phyloP scores from a whole-genome alignment of 2,888 invertebrate genomes.

The Leptogaster cylindrica region DNA sequence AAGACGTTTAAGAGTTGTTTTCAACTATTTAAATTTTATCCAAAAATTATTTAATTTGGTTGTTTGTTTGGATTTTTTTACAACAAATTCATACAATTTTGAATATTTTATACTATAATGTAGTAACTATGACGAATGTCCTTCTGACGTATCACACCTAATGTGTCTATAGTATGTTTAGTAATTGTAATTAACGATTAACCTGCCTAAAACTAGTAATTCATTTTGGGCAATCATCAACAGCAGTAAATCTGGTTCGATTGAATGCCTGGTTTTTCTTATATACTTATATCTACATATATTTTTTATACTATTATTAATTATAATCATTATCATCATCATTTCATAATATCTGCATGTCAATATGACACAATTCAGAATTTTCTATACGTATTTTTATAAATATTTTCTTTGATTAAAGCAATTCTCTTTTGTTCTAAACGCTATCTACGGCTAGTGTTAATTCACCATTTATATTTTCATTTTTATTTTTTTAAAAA shows the following conservation, averaged over 20 bases:
- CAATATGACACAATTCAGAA: conserved; percentile 35
- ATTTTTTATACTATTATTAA: too few species aligned
- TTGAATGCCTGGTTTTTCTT: conserved; percentile 14
- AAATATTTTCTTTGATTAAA: conserved; percentile 26
- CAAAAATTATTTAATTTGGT: conserved; percentile 30
- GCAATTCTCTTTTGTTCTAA: conserved; percentile 34
- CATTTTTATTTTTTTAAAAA: conserved; percentile 31
- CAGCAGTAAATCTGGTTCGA: conserved; percentile 24
- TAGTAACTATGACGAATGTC: conserved; percentile 38
- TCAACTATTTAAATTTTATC: conserved; percentile 29
- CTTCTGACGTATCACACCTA: conserved; percentile 41
- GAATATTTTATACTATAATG: conserved; percentile 20
- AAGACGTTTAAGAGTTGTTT: conserved; percentile 44
- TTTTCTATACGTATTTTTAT: conserved; percentile 19
- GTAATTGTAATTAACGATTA: background rate
- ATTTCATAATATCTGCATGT: conserved; percentile 36
- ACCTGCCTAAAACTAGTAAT: conserved; percentile 25
- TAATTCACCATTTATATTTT: too few species aligned
- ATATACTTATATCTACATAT: background rate
- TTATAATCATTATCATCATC: too few species aligned
- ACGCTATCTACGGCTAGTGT: conserved; percentile 28
- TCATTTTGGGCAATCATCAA: conserved; percentile 43
- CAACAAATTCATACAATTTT: conserved; percentile 40
- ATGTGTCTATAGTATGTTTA: conserved; percentile 11
- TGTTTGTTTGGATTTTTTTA: too few species aligned